Base-by-base conservation (phyloP, 2,888 invertebrate genomes). In the Caenorhabditis angaria region DNA sequence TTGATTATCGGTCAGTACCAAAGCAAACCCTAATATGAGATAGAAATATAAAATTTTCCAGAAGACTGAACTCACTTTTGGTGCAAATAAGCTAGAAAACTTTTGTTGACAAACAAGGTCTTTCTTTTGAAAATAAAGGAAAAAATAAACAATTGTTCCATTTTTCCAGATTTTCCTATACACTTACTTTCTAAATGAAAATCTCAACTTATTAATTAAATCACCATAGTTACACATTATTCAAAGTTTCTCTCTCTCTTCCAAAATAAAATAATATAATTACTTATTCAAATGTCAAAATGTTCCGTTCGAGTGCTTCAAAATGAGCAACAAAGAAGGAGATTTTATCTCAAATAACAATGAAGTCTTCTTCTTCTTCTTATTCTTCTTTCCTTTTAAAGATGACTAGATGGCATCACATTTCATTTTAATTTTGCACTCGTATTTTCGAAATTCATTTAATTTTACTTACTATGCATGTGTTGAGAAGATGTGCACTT, bases 331-430 rank as follows among this genome's bases (percentile, higher is more conserved):
- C 41, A 41, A 41, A 41, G 41, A 41, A 41, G 5, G 41, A 41
- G 41, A 41, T 41, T 41, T 41, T 41, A 41, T 41, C 41, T 41
- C 41, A 41, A 41, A 41, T 41, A 41, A 41, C 41, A 41, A 41
- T 41, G 41, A 41, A 41, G 41, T 41, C 41, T 41, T 41, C 41
- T 41, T 41, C 41, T 41, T 41, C 41, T 41, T 41, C 41, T 12
- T 6, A 12, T 41, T 41, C 14, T 12, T 6, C 41, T 41, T 41
- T n/a, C n/a, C 41, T 18, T 41, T 18, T 41, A 18, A 41, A 41
- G 41, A 41, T 18, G 41, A 18, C 41, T 41, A 41, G 41, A 41
- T 41, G 41, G 41, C 41, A 41, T 41, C 41, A 41, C 41, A 41
- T 41, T 41, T 41, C 41, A 41, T 41, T 41, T 41, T 32, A 32